Evolutionary conservation across 2,113 vertebrate genomes (phyloP).

Genomic region (Anser brachyrhynchus): DNA sequence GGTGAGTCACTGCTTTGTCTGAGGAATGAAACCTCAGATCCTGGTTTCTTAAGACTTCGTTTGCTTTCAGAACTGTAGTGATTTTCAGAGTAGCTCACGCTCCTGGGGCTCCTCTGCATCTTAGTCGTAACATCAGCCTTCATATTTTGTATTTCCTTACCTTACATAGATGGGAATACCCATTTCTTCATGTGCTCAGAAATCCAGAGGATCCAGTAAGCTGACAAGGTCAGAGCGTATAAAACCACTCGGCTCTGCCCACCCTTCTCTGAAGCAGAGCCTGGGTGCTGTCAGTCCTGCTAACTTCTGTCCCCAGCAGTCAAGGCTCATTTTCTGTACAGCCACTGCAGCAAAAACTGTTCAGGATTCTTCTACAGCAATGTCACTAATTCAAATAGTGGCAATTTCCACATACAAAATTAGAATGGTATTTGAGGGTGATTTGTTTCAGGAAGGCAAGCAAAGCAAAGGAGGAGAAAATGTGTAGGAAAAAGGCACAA

Average conservation of each 20-base stretch:
- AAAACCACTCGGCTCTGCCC: background rate
- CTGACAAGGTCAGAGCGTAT: background rate
- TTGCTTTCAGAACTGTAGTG: background rate
- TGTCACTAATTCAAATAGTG: background rate
- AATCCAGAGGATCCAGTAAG: background rate
- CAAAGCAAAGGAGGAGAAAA: background rate
- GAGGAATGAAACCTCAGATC: background rate
- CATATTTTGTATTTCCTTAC: background rate
- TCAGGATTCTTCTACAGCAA: background rate
- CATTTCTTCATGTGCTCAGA: background rate
- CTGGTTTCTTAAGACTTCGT: background rate
- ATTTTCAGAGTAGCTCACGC: background rate
- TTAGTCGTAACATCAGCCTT: background rate
- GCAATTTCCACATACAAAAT: background rate
- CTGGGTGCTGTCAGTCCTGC: background rate
- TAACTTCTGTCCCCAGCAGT: background rate
- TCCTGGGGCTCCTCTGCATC: background rate
- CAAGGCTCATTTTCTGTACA: background rate
- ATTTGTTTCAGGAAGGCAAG: background rate
- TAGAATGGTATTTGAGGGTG: background rate
- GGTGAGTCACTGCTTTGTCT: slow-evolving; percentile 16
- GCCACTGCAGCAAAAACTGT: background rate
- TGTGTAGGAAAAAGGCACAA: background rate
- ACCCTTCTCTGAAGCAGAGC: background rate
- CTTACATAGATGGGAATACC: background rate